These are phyloP conservation scores for Synchiropus splendidus DNA, from an alignment of 2,113 vertebrate genomes.

Conservation along the genomic window DNA sequence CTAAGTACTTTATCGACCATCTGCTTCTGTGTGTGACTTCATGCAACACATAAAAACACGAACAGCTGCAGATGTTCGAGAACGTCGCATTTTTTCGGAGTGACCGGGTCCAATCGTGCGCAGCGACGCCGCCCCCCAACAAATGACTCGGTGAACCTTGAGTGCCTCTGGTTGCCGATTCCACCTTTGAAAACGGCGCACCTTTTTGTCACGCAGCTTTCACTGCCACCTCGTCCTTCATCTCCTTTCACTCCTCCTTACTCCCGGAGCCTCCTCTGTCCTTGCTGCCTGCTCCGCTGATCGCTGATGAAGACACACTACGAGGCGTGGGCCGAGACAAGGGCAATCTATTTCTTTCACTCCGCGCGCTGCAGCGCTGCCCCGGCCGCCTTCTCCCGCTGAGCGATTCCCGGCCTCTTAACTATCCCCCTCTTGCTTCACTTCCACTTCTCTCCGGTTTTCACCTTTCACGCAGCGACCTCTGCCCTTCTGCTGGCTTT, in stretches of 20 bases:
- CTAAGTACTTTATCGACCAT: no score
- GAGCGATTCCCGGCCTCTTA: conserved; percentile 37
- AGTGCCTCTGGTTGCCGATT: conserved; percentile 47
- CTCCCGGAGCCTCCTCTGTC: conserved; percentile 31
- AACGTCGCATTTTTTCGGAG: background rate
- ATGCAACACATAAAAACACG: no score
- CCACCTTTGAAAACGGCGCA: conserved; percentile 42
- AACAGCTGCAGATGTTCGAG: no score
- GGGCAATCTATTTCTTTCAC: conserved; percentile 52
- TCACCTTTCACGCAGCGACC: conserved; percentile 44
- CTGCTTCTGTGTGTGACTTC: no score
- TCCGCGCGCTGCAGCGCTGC: conserved; percentile 15
- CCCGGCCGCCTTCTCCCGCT: conserved; percentile 22
- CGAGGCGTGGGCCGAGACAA: conserved; percentile 47
- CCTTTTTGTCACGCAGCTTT: conserved; percentile 43
- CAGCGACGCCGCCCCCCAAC: no score
- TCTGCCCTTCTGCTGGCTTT: conserved; percentile 22
- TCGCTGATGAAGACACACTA: conserved; percentile 62
- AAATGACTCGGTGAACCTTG: conserved; percentile 53
- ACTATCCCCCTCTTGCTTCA: conserved; percentile 23
- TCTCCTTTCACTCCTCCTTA: conserved; percentile 21
- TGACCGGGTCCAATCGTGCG: conserved; percentile 7
- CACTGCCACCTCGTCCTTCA: conserved; percentile 37
- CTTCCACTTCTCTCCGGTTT: conserved; percentile 35
- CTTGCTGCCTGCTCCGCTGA: conserved; percentile 41